phyloP scores from a whole-genome alignment of 2,797 vertebrate genomes.

The Siniperca scherzeri region DNA sequence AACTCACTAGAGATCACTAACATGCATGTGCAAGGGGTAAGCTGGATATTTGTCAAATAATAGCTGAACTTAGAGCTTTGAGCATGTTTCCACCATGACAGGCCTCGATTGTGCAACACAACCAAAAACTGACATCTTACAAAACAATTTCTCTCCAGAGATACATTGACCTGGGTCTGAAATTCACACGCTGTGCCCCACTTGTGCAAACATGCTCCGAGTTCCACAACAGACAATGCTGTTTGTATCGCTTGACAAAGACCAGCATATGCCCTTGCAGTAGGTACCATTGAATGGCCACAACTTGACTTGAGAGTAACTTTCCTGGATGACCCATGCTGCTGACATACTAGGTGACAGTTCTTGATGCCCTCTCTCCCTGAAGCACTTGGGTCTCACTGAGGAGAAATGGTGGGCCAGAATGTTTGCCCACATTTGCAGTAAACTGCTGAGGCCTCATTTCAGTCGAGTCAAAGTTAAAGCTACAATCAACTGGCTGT shows the following conservation, averaged over 20 bases:
- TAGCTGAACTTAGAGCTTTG: constrained; percentile 62
- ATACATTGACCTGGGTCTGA: constrained; percentile 24
- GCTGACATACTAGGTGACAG: constrained; percentile 76
- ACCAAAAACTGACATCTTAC: constrained; percentile 19
- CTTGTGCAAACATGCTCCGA: constrained; percentile 72
- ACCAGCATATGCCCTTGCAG: constrained; percentile 84
- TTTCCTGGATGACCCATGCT: constrained; percentile 87
- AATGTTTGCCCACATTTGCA: constrained; percentile 67
- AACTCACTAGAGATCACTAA: constrained; percentile 87
- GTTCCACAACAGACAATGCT: constrained; percentile 67
- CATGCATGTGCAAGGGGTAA: constrained; percentile 88
- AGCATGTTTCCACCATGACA: constrained; percentile 69
- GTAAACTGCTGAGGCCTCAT: constrained; percentile 40
- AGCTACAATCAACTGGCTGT: neutral
- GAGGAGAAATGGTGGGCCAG: constrained; percentile 75
- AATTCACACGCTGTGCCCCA: constrained; percentile 25
- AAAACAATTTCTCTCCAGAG: constrained; percentile 14
- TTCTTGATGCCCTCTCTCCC: constrained; percentile 56
- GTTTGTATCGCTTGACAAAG: constrained; percentile 81
- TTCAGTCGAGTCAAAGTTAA: constrained; percentile 39
- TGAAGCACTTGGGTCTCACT: constrained; percentile 66
- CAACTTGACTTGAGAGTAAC: constrained; percentile 90
- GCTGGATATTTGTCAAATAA: constrained; percentile 84
- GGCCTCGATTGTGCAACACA: constrained; percentile 26
- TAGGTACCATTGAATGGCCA: constrained; percentile 88